Evolutionary conservation across 2,113 vertebrate species (phyloP), one percentile per base, ranked within the genome.

Genomic region (Oxygymnocypris stewartii): DNA sequence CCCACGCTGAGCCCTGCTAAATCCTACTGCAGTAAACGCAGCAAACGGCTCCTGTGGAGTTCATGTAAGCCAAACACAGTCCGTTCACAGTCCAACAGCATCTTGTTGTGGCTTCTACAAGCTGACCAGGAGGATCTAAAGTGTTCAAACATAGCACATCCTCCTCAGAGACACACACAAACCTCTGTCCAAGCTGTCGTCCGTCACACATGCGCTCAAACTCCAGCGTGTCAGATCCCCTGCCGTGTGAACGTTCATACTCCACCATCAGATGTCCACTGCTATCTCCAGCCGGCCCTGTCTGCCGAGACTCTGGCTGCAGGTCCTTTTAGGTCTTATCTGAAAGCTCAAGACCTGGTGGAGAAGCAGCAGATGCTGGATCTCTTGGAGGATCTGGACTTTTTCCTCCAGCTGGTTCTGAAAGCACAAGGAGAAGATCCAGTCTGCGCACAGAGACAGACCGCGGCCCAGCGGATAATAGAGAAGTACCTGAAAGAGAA

Each of bases 161-260:
- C 2, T 28, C 31, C 44, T 20, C 49, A 75, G 28, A 54, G 20
- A 31, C 10, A 31, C 37, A 14, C 61, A 11, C 42, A 87, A 59
- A 59, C 57, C 57, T 73, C 14, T 9, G 7, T 37, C 31, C 67
- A 71, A 54, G 49, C 44, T 54, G 3, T 14, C 23, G 63, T 87
- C 14, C 82, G 25, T n/a, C 86, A 87, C 75, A 71, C 67, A 77
- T 87, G 86, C 3, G 25, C 74, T 25, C 82, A 57, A 51, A 87
- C 86, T 4, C 86, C 86, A 11, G 37, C 63, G 5, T 71, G 65
- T 78, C 63, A 84, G 49, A 42, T 80, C 7, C 82, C 76, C 13
- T n/a, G 12, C 18, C 7, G 44, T 23, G 49, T 79, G 18, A 35
- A 59, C 28, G 2, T 42, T 80, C 47, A 69, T 44, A 1, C n/a